Evolutionary conservation across 2,113 vertebrate genomes (phyloP), one percentile per base, ranked within the genome.

Genomic region (Meles meles): DNA sequence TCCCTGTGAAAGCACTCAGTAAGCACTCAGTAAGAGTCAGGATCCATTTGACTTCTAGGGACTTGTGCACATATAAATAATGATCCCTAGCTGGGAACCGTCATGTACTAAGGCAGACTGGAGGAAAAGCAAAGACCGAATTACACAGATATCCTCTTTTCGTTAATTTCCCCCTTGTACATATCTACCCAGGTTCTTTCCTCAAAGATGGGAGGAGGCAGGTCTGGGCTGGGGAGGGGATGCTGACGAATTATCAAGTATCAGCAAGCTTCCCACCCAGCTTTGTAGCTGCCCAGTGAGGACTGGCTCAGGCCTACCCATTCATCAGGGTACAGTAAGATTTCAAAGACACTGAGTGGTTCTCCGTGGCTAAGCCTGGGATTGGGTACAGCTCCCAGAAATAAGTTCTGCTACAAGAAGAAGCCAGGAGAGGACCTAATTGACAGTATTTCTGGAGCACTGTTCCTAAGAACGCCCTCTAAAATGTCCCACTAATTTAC

Each of bases 381-480:
- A 71, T 6, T 10, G 1, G 37, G 52, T n/a, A 31, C 1, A 29
- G 10, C 80, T 44, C 25, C 59, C 39, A 55, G 39, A 63, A 34
- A 20, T 0, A 25, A 39, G 5, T 8, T 34, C 31, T 0, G 3
- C 39, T n/a, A 3, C 17, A 10, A 44, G 15, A 39, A 25, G 42
- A 29, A 2, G 21, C 7, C 2, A 23, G 21, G 23, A 2, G 29
- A 6, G 34, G 18, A 27, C 79, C 13, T 39, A 18, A 15, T 7
- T 18, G 31, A 10, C 57, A 37, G 13, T 55, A 18, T 55, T 37
- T 47, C 47, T 14, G 31, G 15, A 47, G 15, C 57, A 11, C 17
- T 10, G 1, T 77, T 49, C 21, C 37, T 57, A 42, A 89, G 27
- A 37, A 72, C 44, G 34, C 12, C 29, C 39, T 52, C 27, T 27